These are phyloP conservation scores for Octodon degus DNA, from an alignment of 2,113 vertebrate species.

Conservation along the genomic window DNA sequence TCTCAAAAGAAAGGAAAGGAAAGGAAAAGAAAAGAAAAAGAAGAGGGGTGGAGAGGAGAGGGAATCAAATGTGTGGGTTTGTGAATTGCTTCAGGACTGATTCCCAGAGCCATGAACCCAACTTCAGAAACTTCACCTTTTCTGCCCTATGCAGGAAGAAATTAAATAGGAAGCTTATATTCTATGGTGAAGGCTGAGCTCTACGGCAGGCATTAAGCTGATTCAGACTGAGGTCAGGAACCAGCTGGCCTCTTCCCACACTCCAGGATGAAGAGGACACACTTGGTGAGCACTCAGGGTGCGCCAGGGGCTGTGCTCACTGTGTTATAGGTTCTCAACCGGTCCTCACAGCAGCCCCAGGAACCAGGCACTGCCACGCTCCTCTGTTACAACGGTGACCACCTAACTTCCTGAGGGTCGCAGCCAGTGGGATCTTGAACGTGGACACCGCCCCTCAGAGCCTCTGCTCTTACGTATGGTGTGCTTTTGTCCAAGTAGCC, in stretches of 20 bases:
- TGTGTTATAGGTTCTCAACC: not conserved
- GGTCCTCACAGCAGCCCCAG: not conserved
- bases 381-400: not conserved
- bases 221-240: no score
- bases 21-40: no score
- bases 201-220: rapidly evolving
- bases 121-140: not conserved
- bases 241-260: not conserved
- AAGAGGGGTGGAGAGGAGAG: no score
- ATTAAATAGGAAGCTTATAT: not conserved
- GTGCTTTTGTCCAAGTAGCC: not conserved
- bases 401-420: not conserved
- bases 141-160: not conserved
- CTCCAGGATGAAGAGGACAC: not conserved
- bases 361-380: not conserved
- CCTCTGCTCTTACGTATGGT: not conserved
- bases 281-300: not conserved
- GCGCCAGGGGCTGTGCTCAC: not conserved
- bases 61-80: not conserved
- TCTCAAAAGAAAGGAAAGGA: not conserved
- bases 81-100: not conserved
- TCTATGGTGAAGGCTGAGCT: not conserved
- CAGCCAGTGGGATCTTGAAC: not conserved
- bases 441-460: not conserved
- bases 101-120: not conserved